Percentiles rank a stretch among this genome's conserved stretches.
phyloP scores from a whole-genome alignment of 2,797 vertebrate species.

The Brachymystax lenok region DNA sequence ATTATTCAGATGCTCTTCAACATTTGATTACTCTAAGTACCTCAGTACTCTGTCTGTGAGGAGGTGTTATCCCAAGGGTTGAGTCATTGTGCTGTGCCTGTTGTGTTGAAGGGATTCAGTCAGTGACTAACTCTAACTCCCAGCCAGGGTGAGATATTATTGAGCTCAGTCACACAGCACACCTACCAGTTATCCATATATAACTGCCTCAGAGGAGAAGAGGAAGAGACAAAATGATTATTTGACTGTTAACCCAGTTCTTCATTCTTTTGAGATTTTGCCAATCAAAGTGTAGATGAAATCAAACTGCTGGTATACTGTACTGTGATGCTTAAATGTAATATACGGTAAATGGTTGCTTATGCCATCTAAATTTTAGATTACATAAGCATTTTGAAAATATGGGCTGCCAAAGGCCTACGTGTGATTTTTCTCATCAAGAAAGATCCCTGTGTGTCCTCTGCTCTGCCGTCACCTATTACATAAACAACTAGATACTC shows the following conservation, averaged over 20 bases:
- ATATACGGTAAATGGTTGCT: no score
- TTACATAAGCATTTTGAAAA: no score
- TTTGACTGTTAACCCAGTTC: background rate
- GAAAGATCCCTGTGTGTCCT: no score
- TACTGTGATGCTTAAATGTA: no score
- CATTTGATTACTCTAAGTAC: background rate
- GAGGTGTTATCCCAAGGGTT: background rate
- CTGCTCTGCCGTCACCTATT: no score
- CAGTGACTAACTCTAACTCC: background rate
- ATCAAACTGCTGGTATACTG: no score
- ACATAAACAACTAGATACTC: no score
- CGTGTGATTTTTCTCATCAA: no score
- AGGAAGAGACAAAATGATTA: background rate
- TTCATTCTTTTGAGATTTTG: background rate
- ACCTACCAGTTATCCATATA: background rate
- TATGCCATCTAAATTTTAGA: no score
- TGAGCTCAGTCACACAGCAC: background rate
- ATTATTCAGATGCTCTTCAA: background rate
- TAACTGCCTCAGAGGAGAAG: background rate
- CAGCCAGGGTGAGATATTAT: background rate
- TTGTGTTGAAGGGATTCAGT: background rate
- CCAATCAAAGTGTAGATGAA: no score
- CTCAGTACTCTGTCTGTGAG: background rate
- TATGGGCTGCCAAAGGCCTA: no score
- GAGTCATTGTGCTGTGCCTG: background rate